Evolutionary conservation across 2,888 invertebrate genomes (phyloP), one percentile per base, ranked within the genome.

Genomic region (Acrobeloides nanus): DNA sequence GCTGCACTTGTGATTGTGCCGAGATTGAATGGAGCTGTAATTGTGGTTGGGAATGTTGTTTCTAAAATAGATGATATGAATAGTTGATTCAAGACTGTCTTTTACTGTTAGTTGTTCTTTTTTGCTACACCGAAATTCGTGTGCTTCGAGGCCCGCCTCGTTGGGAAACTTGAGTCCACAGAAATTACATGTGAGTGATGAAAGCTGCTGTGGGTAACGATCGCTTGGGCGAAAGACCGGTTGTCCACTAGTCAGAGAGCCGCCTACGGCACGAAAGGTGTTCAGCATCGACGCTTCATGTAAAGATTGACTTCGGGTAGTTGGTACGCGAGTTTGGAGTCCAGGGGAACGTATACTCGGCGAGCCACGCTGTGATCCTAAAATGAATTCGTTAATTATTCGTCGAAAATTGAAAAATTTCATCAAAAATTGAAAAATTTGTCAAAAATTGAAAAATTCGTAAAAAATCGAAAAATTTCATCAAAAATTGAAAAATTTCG

Each of bases 171-270:
- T 64, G 23, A 59, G 25, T n/a, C 46, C 33, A 29, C 55, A 55
- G 32, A 25, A 64, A 25, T 35, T 47, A 46, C 58, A 57, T 15
- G 51, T 55, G 24, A 45, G 20, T 7, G 31, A 38, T 23, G 20
- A n/a, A 37, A 43, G 40, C 15, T 38, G 32, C 21, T 24, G 38
- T 20, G 29, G 53, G 44, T 7, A 57, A 32, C 41, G 53, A 47
- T 25, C 56, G 51, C 41, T 57, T 52, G 3, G 49, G 39, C 67
- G 57, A 5, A 60, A 42, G 20, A 67, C 47, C 10, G 68, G 68
- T 35, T 68, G 68, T 2, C 68, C 68, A 35, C 54, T 59, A n/a
- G 68, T 68, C 37, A 68, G 37, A 25, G 65, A 64, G 21, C 68
- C 68, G 10, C 39, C 34, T 17, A 46, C 33, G 4, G 46, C 34